Conservation (phyloP, 2,113 vertebrate genomes). For the Podocnemis expansa region DNA sequence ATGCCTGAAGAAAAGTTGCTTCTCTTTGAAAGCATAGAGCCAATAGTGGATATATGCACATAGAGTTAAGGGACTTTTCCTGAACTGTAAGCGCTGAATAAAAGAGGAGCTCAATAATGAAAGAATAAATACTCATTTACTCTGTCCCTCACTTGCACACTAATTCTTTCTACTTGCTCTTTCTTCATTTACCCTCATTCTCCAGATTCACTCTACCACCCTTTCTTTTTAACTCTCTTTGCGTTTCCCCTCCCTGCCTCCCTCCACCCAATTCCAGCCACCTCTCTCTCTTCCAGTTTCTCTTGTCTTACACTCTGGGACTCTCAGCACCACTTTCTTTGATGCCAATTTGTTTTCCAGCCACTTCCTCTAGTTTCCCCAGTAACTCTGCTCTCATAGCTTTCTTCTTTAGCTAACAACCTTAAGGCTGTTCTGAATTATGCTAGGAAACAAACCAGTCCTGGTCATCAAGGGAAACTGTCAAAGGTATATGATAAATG, state of each 20-base stretch:
- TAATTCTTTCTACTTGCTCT: background rate
- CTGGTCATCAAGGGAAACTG: background rate
- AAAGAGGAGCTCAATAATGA: background rate
- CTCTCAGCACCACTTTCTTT: background rate
- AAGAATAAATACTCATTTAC: background rate
- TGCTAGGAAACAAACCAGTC: fast-evolving
- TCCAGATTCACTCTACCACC: background rate
- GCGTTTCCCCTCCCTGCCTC: background rate
- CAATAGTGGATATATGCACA: background rate
- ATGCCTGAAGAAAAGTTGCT: background rate
- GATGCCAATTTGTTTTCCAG: no score
- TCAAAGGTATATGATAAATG: fast-evolving
- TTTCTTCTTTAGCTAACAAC: background rate
- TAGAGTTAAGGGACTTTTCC: background rate
- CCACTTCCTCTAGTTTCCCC: background rate
- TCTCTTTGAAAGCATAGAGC: background rate
- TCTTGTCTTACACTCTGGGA: background rate
- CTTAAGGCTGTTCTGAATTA: background rate
- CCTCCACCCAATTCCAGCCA: no score
- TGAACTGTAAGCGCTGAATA: fast-evolving
- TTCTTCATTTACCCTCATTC: background rate
- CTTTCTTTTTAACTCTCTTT: fast-evolving
- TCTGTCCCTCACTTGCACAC: background rate
- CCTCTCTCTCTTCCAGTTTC: background rate
- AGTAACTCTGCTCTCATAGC: background rate